Base-by-base conservation (phyloP, 2,797 vertebrate genomes). In the Leucoraja ocellata region DNA sequence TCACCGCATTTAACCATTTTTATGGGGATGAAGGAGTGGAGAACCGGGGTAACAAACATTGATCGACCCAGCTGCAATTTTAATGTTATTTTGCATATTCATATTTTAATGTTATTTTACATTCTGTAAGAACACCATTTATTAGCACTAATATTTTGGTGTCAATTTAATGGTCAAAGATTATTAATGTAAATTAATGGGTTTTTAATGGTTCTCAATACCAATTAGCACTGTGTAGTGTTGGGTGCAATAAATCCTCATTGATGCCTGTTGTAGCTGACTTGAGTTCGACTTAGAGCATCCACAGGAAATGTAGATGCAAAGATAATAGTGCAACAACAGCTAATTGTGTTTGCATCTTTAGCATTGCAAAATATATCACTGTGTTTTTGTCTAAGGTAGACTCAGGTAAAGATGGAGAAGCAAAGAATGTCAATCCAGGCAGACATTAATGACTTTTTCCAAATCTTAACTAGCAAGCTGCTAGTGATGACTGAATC, bases 101-200 rank as follows among this genome's bases (percentile, higher is more conserved):
- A 54, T 54, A 65, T 65, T 88, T 88, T 32, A 65, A 8, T 65
- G n/a, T 4, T 68, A 88, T 63, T 88, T 63, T 88, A 21, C 61
- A 36, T 36, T 68, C n/a, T 23, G 5, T 88, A 18, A 36, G 36
- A 65, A 88, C 61, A 68, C 36, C 4, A 36, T n/a, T 88, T 88
- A 88, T 36, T 88, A 10, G 6, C 65, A 63, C 63, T 88, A 88
- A 68, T 88, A 9, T 88, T 61, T 88, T 88, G 63, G 63, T 88
- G 63, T 88, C 32, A 68, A 32, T 68, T 88, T 68, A 88, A 36
- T 68, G 28, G n/a, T 16, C n/a, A 68, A 36, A 63, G n/a, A 68
- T 36, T 88, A 36, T 68, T 36, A 36, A 88, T 88, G 61, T 88
- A 36, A 32, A 18, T 65, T 88, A 32, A 65, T 65, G 16, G n/a